Conservation (phyloP, 2,888 invertebrate genomes). For the Microctonus brassicae region DNA sequence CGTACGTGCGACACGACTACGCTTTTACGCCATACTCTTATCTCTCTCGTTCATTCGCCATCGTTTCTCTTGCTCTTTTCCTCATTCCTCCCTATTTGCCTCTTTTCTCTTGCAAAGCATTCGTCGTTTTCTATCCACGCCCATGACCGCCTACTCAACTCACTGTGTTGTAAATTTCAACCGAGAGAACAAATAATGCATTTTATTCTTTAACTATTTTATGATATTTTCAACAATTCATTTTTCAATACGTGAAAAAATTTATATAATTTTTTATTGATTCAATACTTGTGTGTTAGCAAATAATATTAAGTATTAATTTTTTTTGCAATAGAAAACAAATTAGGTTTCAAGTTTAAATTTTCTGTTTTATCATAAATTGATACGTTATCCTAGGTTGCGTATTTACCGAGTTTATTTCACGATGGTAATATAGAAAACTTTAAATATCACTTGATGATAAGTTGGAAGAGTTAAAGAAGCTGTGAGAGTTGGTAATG, state of each 20-base stretch:
- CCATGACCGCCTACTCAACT: slow-evolving; percentile 33
- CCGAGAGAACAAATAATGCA: neutral
- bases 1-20: slow-evolving; percentile 70
- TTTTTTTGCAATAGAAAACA: no score
- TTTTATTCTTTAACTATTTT: neutral
- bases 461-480: no score
- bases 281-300: no score
- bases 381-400: neutral
- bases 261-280: no score
- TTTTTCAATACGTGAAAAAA: no score
- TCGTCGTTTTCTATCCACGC: slow-evolving; percentile 16
- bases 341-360: neutral
- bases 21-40: slow-evolving; percentile 67
- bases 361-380: neutral
- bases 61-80: slow-evolving; percentile 33
- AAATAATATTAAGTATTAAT: no score
- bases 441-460: neutral
- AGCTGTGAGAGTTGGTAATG: no score
- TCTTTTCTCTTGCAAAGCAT: slow-evolving; percentile 43
- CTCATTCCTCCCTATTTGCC: slow-evolving; percentile 48
- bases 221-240: neutral
- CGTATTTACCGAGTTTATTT: neutral
- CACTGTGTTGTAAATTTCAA: slow-evolving; percentile 11
- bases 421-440: neutral
- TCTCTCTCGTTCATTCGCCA: slow-evolving; percentile 46